Evolutionary conservation across 2,888 invertebrate genomes (phyloP).

Genomic region (Lasiommata megera): DNA sequence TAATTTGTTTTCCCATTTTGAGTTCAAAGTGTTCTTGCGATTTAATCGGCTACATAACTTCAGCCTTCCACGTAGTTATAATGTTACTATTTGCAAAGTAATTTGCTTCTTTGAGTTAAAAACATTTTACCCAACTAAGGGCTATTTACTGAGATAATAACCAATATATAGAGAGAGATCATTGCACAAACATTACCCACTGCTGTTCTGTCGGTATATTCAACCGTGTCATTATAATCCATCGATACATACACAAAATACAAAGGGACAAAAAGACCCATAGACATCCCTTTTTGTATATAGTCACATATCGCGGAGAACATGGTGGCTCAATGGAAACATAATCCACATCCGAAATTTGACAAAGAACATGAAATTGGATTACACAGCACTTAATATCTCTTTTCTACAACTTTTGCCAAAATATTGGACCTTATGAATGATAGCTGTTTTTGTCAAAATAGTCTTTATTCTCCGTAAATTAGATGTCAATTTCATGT

Average conservation of each 20-base stretch:
- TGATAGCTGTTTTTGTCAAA: slow-evolving; percentile 6
- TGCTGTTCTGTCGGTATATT: slow-evolving; percentile 2
- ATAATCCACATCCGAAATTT: slow-evolving; percentile 78
- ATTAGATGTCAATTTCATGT: slow-evolving; percentile 23
- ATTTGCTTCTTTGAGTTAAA: too few species aligned
- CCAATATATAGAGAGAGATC: neutral
- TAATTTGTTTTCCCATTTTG: too few species aligned
- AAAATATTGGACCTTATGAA: slow-evolving; percentile 45
- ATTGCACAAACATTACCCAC: neutral
- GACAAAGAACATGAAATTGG: slow-evolving; percentile 78
- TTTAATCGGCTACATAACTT: too few species aligned
- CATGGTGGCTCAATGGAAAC: slow-evolving; percentile 71
- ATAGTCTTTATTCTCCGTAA: neutral
- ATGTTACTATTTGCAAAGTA: too few species aligned
- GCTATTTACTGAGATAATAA: too few species aligned
- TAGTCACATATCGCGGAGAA: slow-evolving; percentile 56
- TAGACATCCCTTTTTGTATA: slow-evolving; percentile 63
- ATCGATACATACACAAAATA: slow-evolving; percentile 44
- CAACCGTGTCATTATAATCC: slow-evolving; percentile 56
- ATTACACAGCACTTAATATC: slow-evolving; percentile 78
- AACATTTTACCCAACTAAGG: too few species aligned
- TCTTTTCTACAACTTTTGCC: slow-evolving; percentile 59
- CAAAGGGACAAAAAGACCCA: slow-evolving; percentile 60
- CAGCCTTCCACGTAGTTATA: too few species aligned
- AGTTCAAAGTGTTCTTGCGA: too few species aligned